Evolutionary conservation across 2,797 vertebrate species (phyloP).

Genomic region (Melopsittacus undulatus): DNA sequence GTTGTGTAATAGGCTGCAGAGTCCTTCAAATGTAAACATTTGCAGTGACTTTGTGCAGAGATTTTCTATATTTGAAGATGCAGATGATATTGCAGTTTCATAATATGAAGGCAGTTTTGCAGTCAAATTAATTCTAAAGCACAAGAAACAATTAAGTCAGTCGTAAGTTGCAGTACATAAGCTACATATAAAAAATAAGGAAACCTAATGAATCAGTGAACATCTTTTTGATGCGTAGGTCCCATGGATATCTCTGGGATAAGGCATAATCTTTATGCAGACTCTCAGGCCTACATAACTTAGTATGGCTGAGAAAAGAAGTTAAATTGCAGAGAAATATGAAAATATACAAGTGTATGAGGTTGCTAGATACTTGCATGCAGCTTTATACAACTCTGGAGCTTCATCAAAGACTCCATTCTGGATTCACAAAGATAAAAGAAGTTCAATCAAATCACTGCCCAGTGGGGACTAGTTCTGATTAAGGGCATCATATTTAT

Average conservation of each 20-base stretch:
- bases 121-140: neutral
- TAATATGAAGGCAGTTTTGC: neutral
- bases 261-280: neutral
- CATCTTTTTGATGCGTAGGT: neutral
- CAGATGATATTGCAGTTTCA: neutral
- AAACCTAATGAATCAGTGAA: neutral
- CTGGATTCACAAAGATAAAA: slow-evolving; percentile 8
- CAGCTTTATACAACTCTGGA: neutral
- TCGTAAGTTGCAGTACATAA: neutral
- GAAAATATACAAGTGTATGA: neutral
- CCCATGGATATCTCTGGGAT: neutral
- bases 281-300: neutral
- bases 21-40: slow-evolving; percentile 32
- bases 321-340: neutral
- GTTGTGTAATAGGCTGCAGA: neutral
- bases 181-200: neutral
- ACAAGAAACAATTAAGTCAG: neutral
- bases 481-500: neutral
- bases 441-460: slow-evolving; percentile 9
- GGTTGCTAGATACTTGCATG: neutral
- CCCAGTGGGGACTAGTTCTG: neutral
- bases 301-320: neutral
- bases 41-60: neutral
- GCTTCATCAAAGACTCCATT: slow-evolving; percentile 8
- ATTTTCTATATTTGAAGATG: neutral